Evolutionary conservation across 1,140 invertebrate species (phyloP).

Genomic region (Lepidurus apus): DNA sequence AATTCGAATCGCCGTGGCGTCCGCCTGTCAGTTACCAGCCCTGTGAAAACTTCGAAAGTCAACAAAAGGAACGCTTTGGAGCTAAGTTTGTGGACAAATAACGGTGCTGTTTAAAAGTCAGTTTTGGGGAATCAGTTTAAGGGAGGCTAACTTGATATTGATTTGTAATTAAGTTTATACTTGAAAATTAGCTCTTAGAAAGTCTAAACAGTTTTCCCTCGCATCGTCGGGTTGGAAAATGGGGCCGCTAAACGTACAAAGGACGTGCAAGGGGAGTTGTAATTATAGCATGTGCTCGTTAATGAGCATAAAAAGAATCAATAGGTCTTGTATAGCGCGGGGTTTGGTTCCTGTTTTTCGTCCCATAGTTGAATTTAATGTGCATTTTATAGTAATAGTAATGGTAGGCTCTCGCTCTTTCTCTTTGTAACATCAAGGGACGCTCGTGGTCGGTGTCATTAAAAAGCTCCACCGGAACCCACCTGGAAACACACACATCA

Average conservation of each 20-base stretch:
- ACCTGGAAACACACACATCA: not conserved
- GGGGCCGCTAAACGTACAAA: not conserved
- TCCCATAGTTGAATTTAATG: not conserved
- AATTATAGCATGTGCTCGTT: not conserved
- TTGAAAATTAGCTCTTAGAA: not conserved
- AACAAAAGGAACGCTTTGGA: too few relatives aligned
- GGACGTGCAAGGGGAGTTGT: not conserved
- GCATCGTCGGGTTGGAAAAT: not conserved
- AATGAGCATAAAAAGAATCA: not conserved
- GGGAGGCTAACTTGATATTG: too few relatives aligned
- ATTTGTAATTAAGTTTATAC: not conserved
- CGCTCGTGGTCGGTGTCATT: conserved; percentile 1
- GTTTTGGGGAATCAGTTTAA: too few relatives aligned
- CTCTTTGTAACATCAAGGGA: not conserved
- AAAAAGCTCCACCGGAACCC: not conserved
- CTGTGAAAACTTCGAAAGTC: too few relatives aligned
- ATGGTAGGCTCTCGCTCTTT: not conserved
- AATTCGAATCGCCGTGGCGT: too few relatives aligned
- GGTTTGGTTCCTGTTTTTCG: not conserved
- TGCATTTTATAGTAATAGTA: conserved; percentile 7
- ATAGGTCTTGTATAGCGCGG: not conserved
- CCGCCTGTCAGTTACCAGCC: too few relatives aligned
- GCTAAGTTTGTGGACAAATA: too few relatives aligned
- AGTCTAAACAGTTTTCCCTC: not conserved
- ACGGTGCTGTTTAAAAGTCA: too few relatives aligned